phyloP scores from a whole-genome alignment of 92 coral and sea anemone genomes.

The Hydrozoanthus gracilis region DNA sequence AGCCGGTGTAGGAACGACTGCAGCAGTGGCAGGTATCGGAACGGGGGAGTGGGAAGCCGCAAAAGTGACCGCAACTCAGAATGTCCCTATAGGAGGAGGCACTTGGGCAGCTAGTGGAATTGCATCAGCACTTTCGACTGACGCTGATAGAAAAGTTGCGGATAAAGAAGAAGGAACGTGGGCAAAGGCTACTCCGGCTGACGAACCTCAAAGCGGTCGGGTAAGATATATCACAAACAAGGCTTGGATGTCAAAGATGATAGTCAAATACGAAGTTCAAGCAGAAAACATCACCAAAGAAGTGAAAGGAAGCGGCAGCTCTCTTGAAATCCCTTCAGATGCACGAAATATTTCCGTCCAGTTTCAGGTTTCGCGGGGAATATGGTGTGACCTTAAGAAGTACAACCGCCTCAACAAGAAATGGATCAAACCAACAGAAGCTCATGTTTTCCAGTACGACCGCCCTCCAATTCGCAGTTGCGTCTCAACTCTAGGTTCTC shows the following conservation, averaged over 20 bases:
- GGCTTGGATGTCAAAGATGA: slow-evolving; percentile 28
- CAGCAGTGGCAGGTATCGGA: slow-evolving; percentile 50
- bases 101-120: slow-evolving; percentile 46
- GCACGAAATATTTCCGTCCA: slow-evolving; percentile 53
- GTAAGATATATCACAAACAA: slow-evolving; percentile 33
- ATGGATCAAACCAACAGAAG: slow-evolving; percentile 53
- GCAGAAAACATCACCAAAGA: slow-evolving; percentile 2
- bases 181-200: slow-evolving; percentile 24
- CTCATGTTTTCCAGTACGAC: slow-evolving; percentile 62
- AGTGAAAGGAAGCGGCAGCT: slow-evolving; percentile 40
- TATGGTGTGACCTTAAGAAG: slow-evolving; percentile 65
- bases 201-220: no score
- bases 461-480: slow-evolving; percentile 42
- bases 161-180: slow-evolving; percentile 43
- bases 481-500: neutral
- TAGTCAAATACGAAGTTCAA: slow-evolving; percentile 19
- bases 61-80: slow-evolving; percentile 12
- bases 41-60: slow-evolving; percentile 45
- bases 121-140: slow-evolving; percentile 4
- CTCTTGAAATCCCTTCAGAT: slow-evolving; percentile 39
- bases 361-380: slow-evolving; percentile 47
- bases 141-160: slow-evolving; percentile 42
- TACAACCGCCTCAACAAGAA: slow-evolving; percentile 53
- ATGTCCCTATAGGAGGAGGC: slow-evolving; percentile 36
- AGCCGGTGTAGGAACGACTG: slow-evolving; percentile 54